phyloP scores from a whole-genome alignment of 2,797 vertebrate genomes.

The Betta splendens region DNA sequence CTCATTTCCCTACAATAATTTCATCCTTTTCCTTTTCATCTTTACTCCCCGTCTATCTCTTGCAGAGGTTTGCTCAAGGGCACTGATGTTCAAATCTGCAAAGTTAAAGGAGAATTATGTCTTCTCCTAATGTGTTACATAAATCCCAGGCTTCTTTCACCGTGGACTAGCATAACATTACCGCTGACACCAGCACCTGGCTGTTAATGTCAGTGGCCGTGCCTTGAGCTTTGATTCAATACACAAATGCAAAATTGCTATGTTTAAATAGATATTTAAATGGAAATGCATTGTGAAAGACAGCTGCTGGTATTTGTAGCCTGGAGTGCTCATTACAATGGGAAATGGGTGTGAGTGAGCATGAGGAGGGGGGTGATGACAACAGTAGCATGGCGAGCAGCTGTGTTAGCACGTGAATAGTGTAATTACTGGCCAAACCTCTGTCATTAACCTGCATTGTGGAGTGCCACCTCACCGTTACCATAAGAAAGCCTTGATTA shows the following conservation, averaged over 20 bases:
- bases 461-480: conserved; percentile 91
- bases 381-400: conserved; percentile 89
- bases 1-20: conserved; percentile 17
- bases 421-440: conserved; percentile 88
- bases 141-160: conserved; percentile 30
- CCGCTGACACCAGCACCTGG: conserved; percentile 37
- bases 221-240: conserved; percentile 57
- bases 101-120: not conserved
- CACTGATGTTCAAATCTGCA: not conserved
- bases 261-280: conserved; percentile 79
- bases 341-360: conserved; percentile 84
- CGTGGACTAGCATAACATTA: conserved; percentile 42
- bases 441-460: conserved; percentile 92
- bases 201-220: conserved; percentile 31
- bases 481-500: conserved; percentile 95
- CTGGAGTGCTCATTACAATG: conserved; percentile 90
- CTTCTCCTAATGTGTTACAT: conserved; percentile 31
- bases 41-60: not conserved
- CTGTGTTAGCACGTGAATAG: conserved; percentile 94
- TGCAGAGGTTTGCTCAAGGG: conserved; percentile 1
- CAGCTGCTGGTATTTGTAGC: conserved; percentile 84
- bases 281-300: conserved; percentile 77
- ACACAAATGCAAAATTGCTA: conserved; percentile 70
- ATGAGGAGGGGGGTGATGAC: conserved; percentile 69
- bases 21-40: conserved; percentile 9